Evolutionary conservation across 1,140 invertebrate species (phyloP), one percentile per base, ranked within the genome.

Genomic region (Chironomus tepperi): DNA sequence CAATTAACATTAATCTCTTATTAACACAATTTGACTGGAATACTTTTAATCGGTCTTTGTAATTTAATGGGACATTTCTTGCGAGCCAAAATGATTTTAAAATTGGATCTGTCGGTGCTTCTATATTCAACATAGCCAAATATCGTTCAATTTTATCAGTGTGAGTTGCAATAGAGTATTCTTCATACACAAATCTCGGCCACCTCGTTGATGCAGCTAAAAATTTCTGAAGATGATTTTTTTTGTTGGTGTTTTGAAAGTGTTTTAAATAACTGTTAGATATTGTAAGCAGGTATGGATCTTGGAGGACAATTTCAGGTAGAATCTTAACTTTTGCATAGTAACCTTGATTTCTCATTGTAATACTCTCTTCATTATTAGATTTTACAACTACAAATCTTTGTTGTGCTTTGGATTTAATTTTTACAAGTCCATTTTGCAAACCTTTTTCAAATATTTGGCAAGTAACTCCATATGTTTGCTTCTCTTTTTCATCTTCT

Each of bases 51-150:
- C 85, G 81, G 57, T 85, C 83, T 19, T 78, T 77, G 75, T 90
- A 86, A 76, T 87, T 83, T 15, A 90, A 77, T 3, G 88, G 86
- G 1, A 92, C 80, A 80, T 91, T 91, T 73, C 89, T 87, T 18
- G 88, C 88, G 16, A 92, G 84, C 91, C 91, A 93, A 80, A 88
- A 93, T 0, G 90, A 91, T 74, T 93, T 81, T 75, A 90, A 87
- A 21, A 84, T 82, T 8, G 90, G 86, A 83, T 91, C 87, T 70
- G 81, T 81, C 5, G 90, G 89, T 76, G 79, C 82, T 81, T 82
- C 79, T 16, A 82, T 80, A 47, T 81, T 82, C n/a, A 82, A 79
- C 12, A 79, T 75, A 47, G 79, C 79, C 10, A 82, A 76, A 74
- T 77, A 79, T 47, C 79, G 78, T 42, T 80, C 79, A 8, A 79